Conservation (phyloP, 92 coral and sea anemone species). For the Bergia sp. region DNA sequence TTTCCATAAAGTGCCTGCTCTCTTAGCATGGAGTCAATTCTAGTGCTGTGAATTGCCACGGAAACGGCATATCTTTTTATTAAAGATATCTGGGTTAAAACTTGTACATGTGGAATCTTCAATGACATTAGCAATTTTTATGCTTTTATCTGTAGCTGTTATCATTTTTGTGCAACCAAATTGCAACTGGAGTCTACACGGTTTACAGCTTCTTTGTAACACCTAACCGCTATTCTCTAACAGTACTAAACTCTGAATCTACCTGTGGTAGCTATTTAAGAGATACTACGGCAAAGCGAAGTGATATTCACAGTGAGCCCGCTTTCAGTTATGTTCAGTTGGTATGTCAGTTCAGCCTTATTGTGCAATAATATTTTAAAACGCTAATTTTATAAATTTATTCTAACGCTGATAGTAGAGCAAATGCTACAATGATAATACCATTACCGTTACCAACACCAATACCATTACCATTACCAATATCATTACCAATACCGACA, state of each 20-base stretch:
- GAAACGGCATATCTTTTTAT: not conserved
- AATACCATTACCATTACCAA: not conserved
- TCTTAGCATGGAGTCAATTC: not conserved
- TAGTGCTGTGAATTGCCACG: not conserved
- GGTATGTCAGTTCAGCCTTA: too few relatives aligned
- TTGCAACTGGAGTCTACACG: too few relatives aligned
- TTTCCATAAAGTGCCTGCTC: not conserved
- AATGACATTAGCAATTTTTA: too few relatives aligned
- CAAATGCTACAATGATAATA: not conserved
- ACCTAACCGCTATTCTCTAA: too few relatives aligned
- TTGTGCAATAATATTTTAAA: not conserved
- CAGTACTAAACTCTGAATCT: too few relatives aligned
- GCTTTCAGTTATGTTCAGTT: too few relatives aligned
- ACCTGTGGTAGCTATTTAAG: too few relatives aligned
- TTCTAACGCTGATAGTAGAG: not conserved
- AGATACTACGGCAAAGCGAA: too few relatives aligned
- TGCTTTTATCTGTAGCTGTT: too few relatives aligned
- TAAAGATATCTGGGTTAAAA: not conserved
- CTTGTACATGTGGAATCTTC: not conserved
- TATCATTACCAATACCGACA: not conserved
- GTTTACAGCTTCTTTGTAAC: too few relatives aligned
- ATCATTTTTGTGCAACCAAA: too few relatives aligned
- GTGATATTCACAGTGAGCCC: too few relatives aligned
- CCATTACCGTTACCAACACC: not conserved
- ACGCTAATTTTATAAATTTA: not conserved